Base-by-base conservation (phyloP, 2,888 invertebrate genomes). In the Polylopha cassiicola region DNA sequence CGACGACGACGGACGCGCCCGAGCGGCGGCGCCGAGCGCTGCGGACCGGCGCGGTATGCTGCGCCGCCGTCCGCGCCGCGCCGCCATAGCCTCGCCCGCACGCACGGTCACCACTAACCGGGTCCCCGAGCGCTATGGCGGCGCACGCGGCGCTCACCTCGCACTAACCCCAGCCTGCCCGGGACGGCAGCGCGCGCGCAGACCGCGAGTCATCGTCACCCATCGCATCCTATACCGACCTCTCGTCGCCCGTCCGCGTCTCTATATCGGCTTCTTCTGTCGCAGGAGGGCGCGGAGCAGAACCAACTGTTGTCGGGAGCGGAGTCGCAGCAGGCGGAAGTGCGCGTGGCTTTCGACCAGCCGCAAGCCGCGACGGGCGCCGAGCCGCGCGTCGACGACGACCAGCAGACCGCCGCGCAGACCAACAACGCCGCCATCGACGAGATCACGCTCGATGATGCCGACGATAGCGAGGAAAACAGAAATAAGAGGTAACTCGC, bases 401-500 rank as follows among this genome's bases (percentile, higher is more conserved):
- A 85, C 61, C 84, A 86, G 55, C 73, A 76, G 46, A 65, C 87
- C 30, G 87, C 89, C 13, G 89, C 90, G 31, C 89, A 89, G 57
- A 89, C 88, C 55, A 89, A 88, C 58, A 80, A 86, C 33, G 89
- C 90, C 44, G 87, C 87, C 58, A 89, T 92, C 51, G 91, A 90
- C 59, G 90, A 92, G 64, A 89, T 93, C 61, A 87, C 89, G 2
- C 79, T 92, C 53, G 90, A 91, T 51, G 91, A 92, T 58, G 87
- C 88, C 38, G 92, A 92, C 55, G 86, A 77, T 58, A 90, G 90
- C 61, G 91, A 93, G 65, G 92, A 93, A 69, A 92, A 92, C 74
- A 89, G 95, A 64, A 92, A 94, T 76, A 95, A 95, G 75, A 89
- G 95, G 87, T 84, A 46, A 1, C 27, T 31, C 10, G 9, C 32